Evolutionary conservation across 2,797 vertebrate species (phyloP), one percentile per base, ranked within the genome.

Genomic region (Spinibarbus caldwelli): DNA sequence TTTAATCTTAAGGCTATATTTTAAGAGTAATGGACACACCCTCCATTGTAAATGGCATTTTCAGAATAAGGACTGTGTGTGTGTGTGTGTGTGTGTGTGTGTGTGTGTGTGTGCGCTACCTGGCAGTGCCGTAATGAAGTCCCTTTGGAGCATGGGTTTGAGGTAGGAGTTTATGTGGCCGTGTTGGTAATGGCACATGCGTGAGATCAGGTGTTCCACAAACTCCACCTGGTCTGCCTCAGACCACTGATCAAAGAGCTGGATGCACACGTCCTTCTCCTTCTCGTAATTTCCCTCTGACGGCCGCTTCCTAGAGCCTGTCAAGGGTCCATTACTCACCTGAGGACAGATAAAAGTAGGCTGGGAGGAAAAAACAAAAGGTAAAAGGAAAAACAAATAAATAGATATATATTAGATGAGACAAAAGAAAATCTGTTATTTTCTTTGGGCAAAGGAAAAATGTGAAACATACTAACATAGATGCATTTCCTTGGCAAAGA

Each of bases 181-280:
- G 95, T 99, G 98, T 96, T 99, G 98, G 94, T 99, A 99, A 94
- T 99, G 98, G 96, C 98, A 99, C 98, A 99, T 99, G 91, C 97
- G 97, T 91, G 98, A 99, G 95, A 99, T 99, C 91, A 99, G 96
- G 93, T 98, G 98, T 93, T 99, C 98, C 90, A 99, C 98, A 95
- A 99, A 99, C 91, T 99, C 97, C 90, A 99, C 97, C 92, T 99
- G 98, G 96, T 99, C 98, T 21, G 97, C 97, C 92, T 99, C 98
- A 86, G 98, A 99, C 98, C 98, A 99, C 96, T 99, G 97, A 88
- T 96, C 96, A 93, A 97, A 97, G 84, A 95, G 96, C 87, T 96
- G 96, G 91, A 96, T 97, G 91, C 96, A 97, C 91, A 96, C 94
- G 92, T 97, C 96, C 92, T 96, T 96, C 92, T 97, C 96, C 87